These are phyloP conservation scores for Holcopasites calliopsidis DNA, from an alignment of 1,140 invertebrate genomes.

Conservation along the genomic window DNA sequence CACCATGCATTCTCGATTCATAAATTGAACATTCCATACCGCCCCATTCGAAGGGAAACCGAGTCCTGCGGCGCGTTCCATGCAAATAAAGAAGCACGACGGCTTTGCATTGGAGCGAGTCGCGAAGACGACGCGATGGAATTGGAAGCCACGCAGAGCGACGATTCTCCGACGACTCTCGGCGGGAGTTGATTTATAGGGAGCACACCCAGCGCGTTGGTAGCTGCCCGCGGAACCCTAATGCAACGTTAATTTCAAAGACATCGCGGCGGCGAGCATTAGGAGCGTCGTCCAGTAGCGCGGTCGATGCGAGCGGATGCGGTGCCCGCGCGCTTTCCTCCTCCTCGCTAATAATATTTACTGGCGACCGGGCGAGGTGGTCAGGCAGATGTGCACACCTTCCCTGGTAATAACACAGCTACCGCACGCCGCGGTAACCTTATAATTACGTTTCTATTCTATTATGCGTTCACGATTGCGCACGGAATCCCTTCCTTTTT, in stretches of 20 bases:
- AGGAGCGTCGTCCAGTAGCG: slow-evolving; percentile 33
- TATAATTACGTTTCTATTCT: slow-evolving; percentile 61
- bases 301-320: slow-evolving; percentile 13
- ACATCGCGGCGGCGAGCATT: slow-evolving; percentile 44
- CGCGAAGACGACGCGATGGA: background rate
- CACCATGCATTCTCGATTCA: no score
- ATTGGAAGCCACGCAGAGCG: slow-evolving; percentile 28
- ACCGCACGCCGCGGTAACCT: slow-evolving; percentile 53
- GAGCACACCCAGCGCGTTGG: slow-evolving; percentile 21
- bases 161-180: slow-evolving; percentile 28
- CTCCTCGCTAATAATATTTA: slow-evolving; percentile 57
- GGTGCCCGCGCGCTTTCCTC: background rate
- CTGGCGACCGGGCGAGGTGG: slow-evolving; percentile 42
- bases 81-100: no score
- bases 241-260: slow-evolving; percentile 59
- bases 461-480: slow-evolving; percentile 47
- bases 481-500: slow-evolving; percentile 27
- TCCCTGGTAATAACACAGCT: slow-evolving; percentile 58
- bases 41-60: no score
- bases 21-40: no score
- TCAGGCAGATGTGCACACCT: slow-evolving; percentile 52
- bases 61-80: no score
- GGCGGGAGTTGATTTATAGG: slow-evolving; percentile 57
- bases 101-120: background rate
- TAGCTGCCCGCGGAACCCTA: slow-evolving; percentile 18